Percentiles rank a stretch among this genome's conserved stretches.
phyloP scores from a whole-genome alignment of 2,888 invertebrate species.

The Frankliniella fusca region DNA sequence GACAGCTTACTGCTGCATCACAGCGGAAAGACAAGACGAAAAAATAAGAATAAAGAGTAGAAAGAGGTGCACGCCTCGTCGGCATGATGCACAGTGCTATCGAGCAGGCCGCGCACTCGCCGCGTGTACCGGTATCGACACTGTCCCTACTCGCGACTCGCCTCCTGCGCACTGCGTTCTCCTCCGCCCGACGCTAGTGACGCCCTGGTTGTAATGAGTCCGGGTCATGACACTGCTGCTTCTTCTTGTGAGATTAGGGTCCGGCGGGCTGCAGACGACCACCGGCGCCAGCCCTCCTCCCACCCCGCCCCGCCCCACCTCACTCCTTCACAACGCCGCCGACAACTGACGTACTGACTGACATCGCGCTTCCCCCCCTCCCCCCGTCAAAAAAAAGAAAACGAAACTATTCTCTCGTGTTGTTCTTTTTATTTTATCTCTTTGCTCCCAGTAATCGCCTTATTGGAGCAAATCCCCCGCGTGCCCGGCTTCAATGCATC shows the following conservation, averaged over 20 bases:
- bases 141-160: not conserved
- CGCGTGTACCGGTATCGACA: too few species aligned
- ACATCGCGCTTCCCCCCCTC: not conserved
- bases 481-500: too few species aligned
- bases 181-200: not conserved
- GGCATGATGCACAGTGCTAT: not conserved
- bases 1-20: not conserved
- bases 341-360: constrained; percentile 4
- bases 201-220: not conserved
- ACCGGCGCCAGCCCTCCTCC: not conserved
- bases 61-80: not conserved
- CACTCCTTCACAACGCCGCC: not conserved
- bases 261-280: constrained; percentile 7
- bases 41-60: not conserved
- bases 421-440: not conserved
- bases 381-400: not conserved
- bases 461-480: too few species aligned
- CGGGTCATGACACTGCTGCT: constrained; percentile 8
- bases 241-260: not conserved
- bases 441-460: not conserved
- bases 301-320: not conserved
- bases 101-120: not conserved
- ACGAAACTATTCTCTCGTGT: not conserved
- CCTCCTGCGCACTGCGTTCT: not conserved
- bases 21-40: too few species aligned